Percentiles rank a stretch among this genome's conserved stretches.
These are phyloP conservation scores for Marasmarcha lunaedactyla DNA, from an alignment of 2,888 invertebrate species.

Conservation along the genomic window DNA sequence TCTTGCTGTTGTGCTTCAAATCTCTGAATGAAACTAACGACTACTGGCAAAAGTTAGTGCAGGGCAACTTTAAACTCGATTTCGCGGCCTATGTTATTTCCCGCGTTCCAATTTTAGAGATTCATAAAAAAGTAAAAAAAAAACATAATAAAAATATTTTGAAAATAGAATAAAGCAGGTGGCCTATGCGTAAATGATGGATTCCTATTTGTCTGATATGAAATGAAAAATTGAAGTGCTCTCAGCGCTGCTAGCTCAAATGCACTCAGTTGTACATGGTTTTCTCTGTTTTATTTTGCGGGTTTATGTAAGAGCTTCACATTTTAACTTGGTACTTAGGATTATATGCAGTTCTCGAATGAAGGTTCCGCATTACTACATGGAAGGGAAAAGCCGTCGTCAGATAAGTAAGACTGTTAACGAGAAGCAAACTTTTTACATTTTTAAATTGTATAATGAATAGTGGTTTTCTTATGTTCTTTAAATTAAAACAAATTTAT, in stretches of 20 bases:
- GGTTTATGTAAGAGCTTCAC: background rate
- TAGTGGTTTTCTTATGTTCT: too few relatives aligned
- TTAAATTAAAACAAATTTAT: too few relatives aligned
- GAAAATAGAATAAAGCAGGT: conserved; percentile 32
- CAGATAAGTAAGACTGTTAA: too few relatives aligned
- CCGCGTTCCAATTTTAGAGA: conserved; percentile 1
- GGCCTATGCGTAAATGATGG: conserved; percentile 25
- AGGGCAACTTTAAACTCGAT: conserved; percentile 5
- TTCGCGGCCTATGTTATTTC: background rate
- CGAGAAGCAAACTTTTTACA: too few relatives aligned
- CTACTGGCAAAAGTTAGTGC: conserved; percentile 10
- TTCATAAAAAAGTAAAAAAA: background rate
- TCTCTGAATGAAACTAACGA: conserved; percentile 16
- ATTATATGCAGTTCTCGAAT: too few relatives aligned
- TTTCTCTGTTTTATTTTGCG: background rate
- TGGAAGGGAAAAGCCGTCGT: too few relatives aligned
- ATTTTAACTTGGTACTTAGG: conserved; percentile 2
- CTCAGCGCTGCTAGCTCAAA: conserved; percentile 13
- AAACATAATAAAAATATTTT: conserved; percentile 18
- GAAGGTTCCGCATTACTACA: too few relatives aligned
- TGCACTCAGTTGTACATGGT: background rate
- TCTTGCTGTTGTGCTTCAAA: conserved; percentile 15
- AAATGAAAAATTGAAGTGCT: conserved; percentile 39
- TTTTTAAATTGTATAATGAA: too few relatives aligned
- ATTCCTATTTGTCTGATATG: conserved; percentile 35